Evolutionary conservation across 2,113 vertebrate species (phyloP), one percentile per base, ranked within the genome.

Genomic region (Scopus umbretta): DNA sequence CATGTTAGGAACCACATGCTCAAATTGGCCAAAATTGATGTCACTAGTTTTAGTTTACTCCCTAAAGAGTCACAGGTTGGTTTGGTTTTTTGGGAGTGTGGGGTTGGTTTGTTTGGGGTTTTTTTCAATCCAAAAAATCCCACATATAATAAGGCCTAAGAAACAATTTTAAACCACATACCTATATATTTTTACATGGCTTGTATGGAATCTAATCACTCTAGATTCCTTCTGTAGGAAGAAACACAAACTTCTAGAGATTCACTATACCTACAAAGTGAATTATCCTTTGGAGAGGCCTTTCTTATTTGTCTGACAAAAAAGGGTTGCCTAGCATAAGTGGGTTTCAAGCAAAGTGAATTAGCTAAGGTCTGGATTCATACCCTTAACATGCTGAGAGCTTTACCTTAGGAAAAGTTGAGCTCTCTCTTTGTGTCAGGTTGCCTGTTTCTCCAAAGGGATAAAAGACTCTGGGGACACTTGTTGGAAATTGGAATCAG

Each of bases 51-150:
- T 59, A 50, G 55, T 55, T 79, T 65, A 49, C 3, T 78, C 5
- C 22, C 16, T n/a, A 47, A 68, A n/a, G 16, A 45, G 9, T 68
- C 29, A 70, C 16, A 40, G 21, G 9, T 36, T 49, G 22, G 6
- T 29, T 62, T 13, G 10, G 0, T 2, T 29, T 40, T 76, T 45
- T 53, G 10, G 5, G 5, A 10, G 20, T 2, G 17, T 13, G 22
- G 17, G 7, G 15, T 13, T 59, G 30, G 8, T 55, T 84, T 53
- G 4, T 29, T 45, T 45, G 58, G 58, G 10, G 4, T 10, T 16
- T 7, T 58, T 43, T 34, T 11, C 22, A 40, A 7, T 43, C 9
- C 16, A 58, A 72, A 73, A n/a, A 49, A 55, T 63, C 6, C 10
- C 65, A 14, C 16, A 26, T 47, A 20, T 53, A 52, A 20, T 25